Base-by-base conservation (phyloP, 2,888 invertebrate genomes). In the Dyspetes luteomarginatus region DNA sequence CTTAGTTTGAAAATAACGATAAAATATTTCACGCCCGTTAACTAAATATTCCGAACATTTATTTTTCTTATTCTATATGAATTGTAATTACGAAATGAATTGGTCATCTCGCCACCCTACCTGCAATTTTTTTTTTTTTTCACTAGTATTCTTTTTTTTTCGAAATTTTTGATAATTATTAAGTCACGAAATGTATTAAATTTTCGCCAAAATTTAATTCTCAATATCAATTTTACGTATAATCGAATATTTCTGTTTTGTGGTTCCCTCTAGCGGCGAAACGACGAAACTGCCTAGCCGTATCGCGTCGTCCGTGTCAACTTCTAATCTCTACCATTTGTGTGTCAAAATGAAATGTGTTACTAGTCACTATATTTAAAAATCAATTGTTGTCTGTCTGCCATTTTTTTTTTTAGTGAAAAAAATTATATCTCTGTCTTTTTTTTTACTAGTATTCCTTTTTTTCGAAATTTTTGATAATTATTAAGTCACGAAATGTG, bases 251-350 rank as follows among this genome's bases (percentile, higher is more conserved):
- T 36, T 36, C 12, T 12, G 12, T 36, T 12, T 7, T 4, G 48
- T 48, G 48, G 28, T 48, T 7, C 19, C 24, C 64, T 45, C 64
- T 48, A 4, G 48, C 64, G 64, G 24, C 19, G 41, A 19, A 65
- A 28, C 9, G 4, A 2, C 17, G 48, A 65, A 48, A 17, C 9
- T 9, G n/a, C n/a, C n/a, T n/a, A 28, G 7, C 17, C 17, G 52
- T 12, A 17, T 24, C 4, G 15, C 12, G 5, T 5, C 24, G 19
- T 1, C 5, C 9, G 56, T 12, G 15, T 30, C 28, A 17, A 24
- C 26, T 43, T 9, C 0, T 3, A 0, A 19, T 62, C 22, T 62
- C 24, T 43, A 2, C 4, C 41, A 43, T 43, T 5, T n/a, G 22
- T 45, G 17, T 48, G 17, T 48, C 17, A n/a, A n/a, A 62, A 15